Evolutionary conservation across 2,888 invertebrate genomes (phyloP), one percentile per base, ranked within the genome.

Genomic region (Meiosimyza decipiens): DNA sequence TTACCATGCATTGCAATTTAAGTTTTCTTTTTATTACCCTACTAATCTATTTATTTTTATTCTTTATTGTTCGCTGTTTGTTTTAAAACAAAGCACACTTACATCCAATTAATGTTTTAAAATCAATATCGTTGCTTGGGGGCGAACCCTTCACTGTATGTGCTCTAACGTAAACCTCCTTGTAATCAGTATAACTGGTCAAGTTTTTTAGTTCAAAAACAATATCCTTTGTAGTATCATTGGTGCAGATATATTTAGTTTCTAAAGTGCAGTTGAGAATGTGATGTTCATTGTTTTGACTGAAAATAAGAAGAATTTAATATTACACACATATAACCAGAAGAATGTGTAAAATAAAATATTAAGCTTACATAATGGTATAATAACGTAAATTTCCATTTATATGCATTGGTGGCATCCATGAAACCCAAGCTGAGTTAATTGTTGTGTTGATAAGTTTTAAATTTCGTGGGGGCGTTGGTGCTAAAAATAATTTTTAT

Each of bases 331-430:
- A 22, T 22, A 40, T 55, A 33, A 15, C 13, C 1, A 15, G 3
- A 54, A 52, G 51, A 67, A 62, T 18, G 18, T 13, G 40, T 16
- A 51, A 50, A 11, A 22, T 52, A 40, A n/a, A 18, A 13, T 15
- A 13, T 16, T 3, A 2, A 33, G 64, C 88, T 83, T 90, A 90
- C 76, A 89, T 88, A 72, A 95, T 89, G 15, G 89, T 87, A 86
- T 94, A 95, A 79, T 90, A 90, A 33, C 90, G 89, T 72, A 95
- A 88, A 47, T 90, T 88, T 1, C 95, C 95, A 88, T 95, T 95
- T 81, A 90, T 89, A 16, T 89, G 87, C 7, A 85, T 78, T 2
- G 95, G 95, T 57, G 91, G 89, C 75, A 89, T 86, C 94, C 84
- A 84, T 9, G 91, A 91, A 9, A 93, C 80, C n/a, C 84, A 82